Base-by-base conservation (phyloP, 1,140 invertebrate genomes). In the Diprion similis region DNA sequence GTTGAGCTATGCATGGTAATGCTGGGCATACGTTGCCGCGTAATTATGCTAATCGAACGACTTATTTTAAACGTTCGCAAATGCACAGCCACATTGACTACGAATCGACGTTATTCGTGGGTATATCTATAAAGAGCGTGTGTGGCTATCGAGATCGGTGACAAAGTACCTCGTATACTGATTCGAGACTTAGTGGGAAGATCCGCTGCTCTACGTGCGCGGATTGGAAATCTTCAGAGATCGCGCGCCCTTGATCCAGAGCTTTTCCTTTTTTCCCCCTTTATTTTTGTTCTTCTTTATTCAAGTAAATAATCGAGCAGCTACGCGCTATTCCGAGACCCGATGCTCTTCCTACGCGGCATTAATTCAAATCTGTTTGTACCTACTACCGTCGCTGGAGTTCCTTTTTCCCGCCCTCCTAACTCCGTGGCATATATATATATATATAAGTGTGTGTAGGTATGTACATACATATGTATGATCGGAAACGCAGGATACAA, bases 11-110 rank as follows among this genome's bases (percentile, higher is more conserved):
- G 24, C 24, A 37, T 37, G 24, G 6, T 37, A 37, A 37, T 37
- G 6, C 24, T 37, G 24, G 6, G 24, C 6, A 37, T 37, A 37
- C 24, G 6, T 37, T 37, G 24, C 13, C 13, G 59, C 75, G 78
- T 78, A 77, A 80, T 82, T 81, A 82, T 82, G 80, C 75, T 82
- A 82, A 82, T 80, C 76, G 78, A 80, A 82, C 78, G 80, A 79
- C 79, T 80, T 82, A 80, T 79, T 77, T 73, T 47, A 78, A 71
- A 0, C 67, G 71, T 59, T 74, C 72, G 74, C 69, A 73, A 76
- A 67, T 70, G 69, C 71, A 37, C 24, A 37, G 24, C 24, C 73
- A 70, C 73, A 77, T 77, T 72, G 76, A 77, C 76, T 77, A 77
- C 68, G 71, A 74, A 77, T 74, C 6, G 71, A 74, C 71, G 68